Conservation (phyloP, 2,888 invertebrate species). For the Tenthredo distinguenda region DNA sequence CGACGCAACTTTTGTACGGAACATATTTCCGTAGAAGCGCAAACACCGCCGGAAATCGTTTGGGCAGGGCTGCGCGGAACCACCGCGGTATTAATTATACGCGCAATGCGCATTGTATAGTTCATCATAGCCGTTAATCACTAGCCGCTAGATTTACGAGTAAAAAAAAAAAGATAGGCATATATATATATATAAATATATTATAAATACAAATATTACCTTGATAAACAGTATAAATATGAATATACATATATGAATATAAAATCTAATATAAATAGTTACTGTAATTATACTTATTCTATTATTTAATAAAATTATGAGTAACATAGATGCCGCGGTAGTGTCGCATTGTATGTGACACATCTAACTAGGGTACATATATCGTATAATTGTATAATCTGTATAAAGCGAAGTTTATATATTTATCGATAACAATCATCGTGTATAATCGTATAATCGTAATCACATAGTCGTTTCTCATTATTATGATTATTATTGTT, state of each 20-base stretch:
- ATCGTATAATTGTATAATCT: constrained; percentile 43
- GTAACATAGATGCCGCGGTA: not conserved
- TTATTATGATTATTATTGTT: constrained; percentile 30
- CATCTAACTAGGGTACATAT: not conserved
- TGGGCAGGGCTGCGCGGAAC: not conserved
- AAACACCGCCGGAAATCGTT: not conserved
- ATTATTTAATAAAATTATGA: not conserved
- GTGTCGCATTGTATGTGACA: not conserved
- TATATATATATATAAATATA: constrained; percentile 1
- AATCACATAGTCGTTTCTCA: constrained; percentile 34
- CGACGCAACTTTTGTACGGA: not conserved
- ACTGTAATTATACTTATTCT: not conserved
- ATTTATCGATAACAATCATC: constrained; percentile 58
- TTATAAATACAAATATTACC: not conserved
- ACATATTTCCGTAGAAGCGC: not conserved
- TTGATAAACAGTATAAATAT: constrained; percentile 56
- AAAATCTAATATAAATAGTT: not conserved
- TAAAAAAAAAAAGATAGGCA: not conserved
- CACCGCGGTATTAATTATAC: not conserved
- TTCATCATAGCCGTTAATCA: not conserved
- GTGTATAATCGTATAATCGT: constrained; percentile 50
- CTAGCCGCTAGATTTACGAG: not conserved
- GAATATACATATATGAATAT: not conserved
- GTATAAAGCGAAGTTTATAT: constrained; percentile 55
- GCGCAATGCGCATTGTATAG: not conserved